Percentiles rank a stretch among this genome's conserved stretches.
phyloP scores from a whole-genome alignment of 2,113 vertebrate genomes.

The Paraplagusia blochii region DNA sequence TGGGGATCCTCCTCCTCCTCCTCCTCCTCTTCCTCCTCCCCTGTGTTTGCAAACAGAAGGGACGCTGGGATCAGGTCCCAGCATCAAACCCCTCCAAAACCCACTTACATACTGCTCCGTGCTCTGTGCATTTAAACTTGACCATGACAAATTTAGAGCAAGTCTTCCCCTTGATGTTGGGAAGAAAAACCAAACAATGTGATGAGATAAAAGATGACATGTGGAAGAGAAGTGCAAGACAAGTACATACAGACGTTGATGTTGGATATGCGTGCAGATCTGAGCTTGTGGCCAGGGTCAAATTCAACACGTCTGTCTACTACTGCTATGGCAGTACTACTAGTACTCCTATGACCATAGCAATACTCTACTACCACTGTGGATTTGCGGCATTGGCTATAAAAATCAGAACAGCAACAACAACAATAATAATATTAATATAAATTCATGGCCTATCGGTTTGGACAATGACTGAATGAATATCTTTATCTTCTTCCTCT shows the following conservation, averaged over 20 bases:
- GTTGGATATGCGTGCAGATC: constrained; percentile 30
- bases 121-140: constrained; percentile 33
- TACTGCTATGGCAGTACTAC: too few relatives aligned
- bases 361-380: constrained; percentile 38
- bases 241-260: constrained; percentile 17
- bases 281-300: constrained; percentile 68
- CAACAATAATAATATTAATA: too few relatives aligned
- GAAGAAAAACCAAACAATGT: constrained; percentile 22
- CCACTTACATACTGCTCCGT: constrained; percentile 31
- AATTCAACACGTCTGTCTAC: constrained; percentile 52
- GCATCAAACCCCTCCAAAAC: constrained; percentile 17
- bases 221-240: constrained; percentile 66
- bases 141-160: constrained; percentile 40
- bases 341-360: too few relatives aligned
- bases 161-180: constrained; percentile 43
- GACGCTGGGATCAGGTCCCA: constrained; percentile 4
- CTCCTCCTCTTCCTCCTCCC: too few relatives aligned
- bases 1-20: constrained; percentile 15
- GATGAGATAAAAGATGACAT: constrained; percentile 71
- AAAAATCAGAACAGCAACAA: neutral
- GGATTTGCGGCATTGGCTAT: constrained; percentile 29
- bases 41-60: constrained; percentile 20
- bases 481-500: too few relatives aligned
- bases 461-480: too few relatives aligned
- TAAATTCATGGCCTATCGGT: too few relatives aligned